phyloP scores from a whole-genome alignment of 2,113 vertebrate species.

The Pseudonaja textilis region DNA sequence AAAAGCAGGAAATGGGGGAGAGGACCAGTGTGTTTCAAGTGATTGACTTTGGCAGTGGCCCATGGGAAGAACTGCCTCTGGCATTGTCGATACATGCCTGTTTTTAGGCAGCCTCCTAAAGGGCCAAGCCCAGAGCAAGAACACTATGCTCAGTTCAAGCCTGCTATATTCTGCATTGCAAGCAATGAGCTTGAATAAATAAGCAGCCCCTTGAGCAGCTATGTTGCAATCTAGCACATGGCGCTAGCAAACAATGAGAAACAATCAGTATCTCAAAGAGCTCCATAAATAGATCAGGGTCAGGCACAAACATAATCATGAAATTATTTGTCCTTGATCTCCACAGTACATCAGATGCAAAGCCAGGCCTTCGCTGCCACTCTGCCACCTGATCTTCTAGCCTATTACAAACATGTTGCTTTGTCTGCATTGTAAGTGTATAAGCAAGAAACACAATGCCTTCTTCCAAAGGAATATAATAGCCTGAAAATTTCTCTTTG shows the following conservation, averaged over 20 bases:
- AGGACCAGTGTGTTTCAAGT: not conserved
- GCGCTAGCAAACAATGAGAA: constrained; percentile 36
- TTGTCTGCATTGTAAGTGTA: constrained; percentile 25
- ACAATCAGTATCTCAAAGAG: constrained; percentile 42
- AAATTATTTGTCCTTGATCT: constrained; percentile 28
- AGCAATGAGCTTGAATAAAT: constrained; percentile 4
- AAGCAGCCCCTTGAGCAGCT: constrained; percentile 9
- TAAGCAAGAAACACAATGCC: constrained; percentile 21
- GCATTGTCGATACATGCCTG: not conserved
- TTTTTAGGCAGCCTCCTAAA: not conserved
- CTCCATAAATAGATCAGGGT: constrained; percentile 37
- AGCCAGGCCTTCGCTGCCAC: not conserved
- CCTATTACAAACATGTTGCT: constrained; percentile 35
- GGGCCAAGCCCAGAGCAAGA: not conserved
- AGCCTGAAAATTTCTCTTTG: rapidly evolving
- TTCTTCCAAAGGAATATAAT: constrained; percentile 35
- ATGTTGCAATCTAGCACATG: not conserved
- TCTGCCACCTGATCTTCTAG: constrained; percentile 13
- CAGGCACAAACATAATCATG: constrained; percentile 29
- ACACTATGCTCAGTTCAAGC: not conserved
- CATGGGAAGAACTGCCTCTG: not conserved
- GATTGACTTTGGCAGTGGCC: not conserved
- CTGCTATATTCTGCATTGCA: constrained; percentile 3
- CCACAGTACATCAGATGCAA: constrained; percentile 17
- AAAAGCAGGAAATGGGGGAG: not conserved